These are phyloP conservation scores for Pimpla rufipes DNA, from an alignment of 2,888 invertebrate species.

Conservation along the genomic window DNA sequence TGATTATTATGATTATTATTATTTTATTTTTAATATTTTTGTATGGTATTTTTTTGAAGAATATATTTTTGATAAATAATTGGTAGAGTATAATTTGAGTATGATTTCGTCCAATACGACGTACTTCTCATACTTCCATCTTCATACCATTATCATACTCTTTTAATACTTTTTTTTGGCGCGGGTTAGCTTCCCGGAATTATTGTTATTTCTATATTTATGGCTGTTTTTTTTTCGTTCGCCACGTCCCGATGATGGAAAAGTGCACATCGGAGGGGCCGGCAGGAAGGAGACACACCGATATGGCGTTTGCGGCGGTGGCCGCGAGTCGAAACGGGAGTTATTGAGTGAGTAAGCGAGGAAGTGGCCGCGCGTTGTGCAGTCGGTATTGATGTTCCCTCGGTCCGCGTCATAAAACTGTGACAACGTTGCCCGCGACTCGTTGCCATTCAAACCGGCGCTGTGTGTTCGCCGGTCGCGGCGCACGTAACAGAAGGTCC, in stretches of 20 bases:
- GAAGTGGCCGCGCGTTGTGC: background rate
- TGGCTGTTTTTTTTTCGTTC: background rate
- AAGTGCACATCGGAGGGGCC: background rate
- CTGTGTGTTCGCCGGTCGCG: slow-evolving; percentile 1
- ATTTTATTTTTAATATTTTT: no score
- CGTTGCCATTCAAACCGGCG: background rate
- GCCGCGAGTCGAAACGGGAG: slow-evolving; percentile 3
- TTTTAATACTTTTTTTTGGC: no score
- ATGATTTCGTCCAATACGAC: no score
- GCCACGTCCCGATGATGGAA: background rate
- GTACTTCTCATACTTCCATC: no score
- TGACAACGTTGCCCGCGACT: slow-evolving; percentile 21
- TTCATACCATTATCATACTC: no score
- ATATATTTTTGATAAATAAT: no score
- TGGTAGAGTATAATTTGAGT: no score
- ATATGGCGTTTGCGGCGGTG: slow-evolving; percentile 29
- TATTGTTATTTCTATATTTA: background rate
- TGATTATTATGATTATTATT: no score
- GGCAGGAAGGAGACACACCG: background rate
- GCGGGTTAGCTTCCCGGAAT: no score
- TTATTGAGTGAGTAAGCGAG: background rate
- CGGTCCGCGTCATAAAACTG: background rate
- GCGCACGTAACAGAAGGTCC: background rate
- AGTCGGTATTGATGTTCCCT: background rate
- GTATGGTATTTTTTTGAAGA: no score